phyloP scores from a whole-genome alignment of 1,140 invertebrate genomes.

The Euborellia annulipes region DNA sequence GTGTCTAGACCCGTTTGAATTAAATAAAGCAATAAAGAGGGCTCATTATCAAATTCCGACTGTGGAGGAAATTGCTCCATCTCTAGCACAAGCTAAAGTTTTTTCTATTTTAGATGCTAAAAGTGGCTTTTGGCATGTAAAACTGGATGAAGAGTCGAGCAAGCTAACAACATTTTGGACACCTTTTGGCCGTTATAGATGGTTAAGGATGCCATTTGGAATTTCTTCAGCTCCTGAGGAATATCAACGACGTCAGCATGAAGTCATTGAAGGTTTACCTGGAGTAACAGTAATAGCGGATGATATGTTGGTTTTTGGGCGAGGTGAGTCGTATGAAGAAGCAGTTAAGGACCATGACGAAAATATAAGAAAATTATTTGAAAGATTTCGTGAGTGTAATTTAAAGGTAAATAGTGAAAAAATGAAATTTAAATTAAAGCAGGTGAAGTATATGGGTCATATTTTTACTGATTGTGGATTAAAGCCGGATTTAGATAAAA shows the following conservation, averaged over 20 bases:
- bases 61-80: no score
- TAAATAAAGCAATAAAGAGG: no score
- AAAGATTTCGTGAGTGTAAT: not conserved
- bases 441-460: conserved; percentile 3
- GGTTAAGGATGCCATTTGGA: conserved; percentile 5
- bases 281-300: not conserved
- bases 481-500: not conserved
- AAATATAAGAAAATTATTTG: not conserved
- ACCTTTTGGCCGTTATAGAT: no score
- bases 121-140: no score
- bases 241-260: not conserved
- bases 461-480: not conserved
- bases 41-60: no score
- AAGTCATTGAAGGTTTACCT: conserved; percentile 3
- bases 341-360: conserved; percentile 1
- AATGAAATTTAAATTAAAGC: not conserved
- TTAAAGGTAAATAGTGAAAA: conserved; percentile 1
- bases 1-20: no score
- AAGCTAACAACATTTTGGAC: no score
- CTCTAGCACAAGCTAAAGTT: no score
- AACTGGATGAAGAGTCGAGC: no score
- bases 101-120: no score
- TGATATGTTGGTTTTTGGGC: not conserved
- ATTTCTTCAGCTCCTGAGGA: conserved; percentile 3
- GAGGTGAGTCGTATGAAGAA: no score